Evolutionary conservation across 2,888 invertebrate genomes (phyloP).

Genomic region (Leptinotarsa peninsularis): DNA sequence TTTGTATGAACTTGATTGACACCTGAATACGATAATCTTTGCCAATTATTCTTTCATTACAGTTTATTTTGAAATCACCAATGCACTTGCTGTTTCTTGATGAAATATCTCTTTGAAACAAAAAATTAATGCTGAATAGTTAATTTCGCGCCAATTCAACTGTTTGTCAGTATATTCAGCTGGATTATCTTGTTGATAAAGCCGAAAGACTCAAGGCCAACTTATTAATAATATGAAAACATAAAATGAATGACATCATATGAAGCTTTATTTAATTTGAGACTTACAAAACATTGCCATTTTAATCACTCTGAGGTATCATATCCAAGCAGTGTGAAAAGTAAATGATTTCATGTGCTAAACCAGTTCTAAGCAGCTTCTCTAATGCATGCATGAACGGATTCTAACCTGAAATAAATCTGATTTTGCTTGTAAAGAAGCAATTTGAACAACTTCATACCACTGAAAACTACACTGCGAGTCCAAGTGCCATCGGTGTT

Average conservation of each 20-base stretch:
- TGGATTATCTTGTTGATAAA: neutral
- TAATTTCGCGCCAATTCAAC: neutral
- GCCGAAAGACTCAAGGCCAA: neutral
- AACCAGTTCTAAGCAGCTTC: conserved; percentile 6
- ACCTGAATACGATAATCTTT: too few relatives aligned
- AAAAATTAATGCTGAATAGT: neutral
- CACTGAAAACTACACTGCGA: too few relatives aligned
- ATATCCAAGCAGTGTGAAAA: neutral
- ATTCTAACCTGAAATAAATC: neutral
- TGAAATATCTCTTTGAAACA: neutral
- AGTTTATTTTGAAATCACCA: too few relatives aligned
- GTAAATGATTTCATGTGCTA: neutral
- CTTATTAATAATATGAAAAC: conserved; percentile 2
- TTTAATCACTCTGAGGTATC: neutral
- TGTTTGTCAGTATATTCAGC: conserved; percentile 7
- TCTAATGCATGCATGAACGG: neutral
- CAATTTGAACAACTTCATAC: too few relatives aligned
- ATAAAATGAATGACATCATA: conserved; percentile 8
- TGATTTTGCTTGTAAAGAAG: neutral
- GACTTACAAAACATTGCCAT: neutral
- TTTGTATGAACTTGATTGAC: too few relatives aligned
- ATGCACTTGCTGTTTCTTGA: neutral
- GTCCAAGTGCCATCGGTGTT: too few relatives aligned
- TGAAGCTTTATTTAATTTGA: neutral
- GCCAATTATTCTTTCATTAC: too few relatives aligned